phyloP scores from a whole-genome alignment of 2,797 vertebrate genomes.

The Phataginus tricuspis region DNA sequence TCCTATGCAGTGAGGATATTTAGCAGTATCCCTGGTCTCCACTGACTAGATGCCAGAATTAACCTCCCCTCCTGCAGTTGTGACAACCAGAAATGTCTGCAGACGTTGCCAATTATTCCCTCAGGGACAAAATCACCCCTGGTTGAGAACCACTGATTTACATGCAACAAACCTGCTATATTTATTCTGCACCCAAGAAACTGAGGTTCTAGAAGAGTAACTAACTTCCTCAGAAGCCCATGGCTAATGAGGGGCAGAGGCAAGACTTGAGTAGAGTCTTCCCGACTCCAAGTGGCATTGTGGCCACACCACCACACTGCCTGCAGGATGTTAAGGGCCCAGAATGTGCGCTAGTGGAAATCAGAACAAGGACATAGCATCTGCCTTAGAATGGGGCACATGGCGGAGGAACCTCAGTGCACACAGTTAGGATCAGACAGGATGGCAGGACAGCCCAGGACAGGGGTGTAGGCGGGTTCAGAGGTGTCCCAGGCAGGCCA shows the following conservation, averaged over 20 bases:
- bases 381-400: rapidly evolving
- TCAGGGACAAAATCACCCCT: background rate
- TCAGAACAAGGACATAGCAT: background rate
- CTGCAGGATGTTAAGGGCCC: background rate
- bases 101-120: background rate
- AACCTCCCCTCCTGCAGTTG: background rate
- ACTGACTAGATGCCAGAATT: background rate
- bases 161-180: background rate
- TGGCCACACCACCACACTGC: too few species aligned
- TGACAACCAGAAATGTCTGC: background rate
- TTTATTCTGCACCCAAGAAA: background rate
- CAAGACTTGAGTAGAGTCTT: background rate
- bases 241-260: background rate
- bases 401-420: background rate
- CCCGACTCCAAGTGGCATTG: background rate
- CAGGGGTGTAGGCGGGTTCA: rapidly evolving
- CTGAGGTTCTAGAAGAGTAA: background rate
- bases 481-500: rapidly evolving
- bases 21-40: background rate
- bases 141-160: background rate
- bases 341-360: background rate
- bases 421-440: background rate
- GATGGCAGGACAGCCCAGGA: rapidly evolving
- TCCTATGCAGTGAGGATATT: background rate
- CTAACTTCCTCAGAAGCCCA: background rate